Conservation (phyloP, 2,113 vertebrate species). For the Spheniscus mendiculus region DNA sequence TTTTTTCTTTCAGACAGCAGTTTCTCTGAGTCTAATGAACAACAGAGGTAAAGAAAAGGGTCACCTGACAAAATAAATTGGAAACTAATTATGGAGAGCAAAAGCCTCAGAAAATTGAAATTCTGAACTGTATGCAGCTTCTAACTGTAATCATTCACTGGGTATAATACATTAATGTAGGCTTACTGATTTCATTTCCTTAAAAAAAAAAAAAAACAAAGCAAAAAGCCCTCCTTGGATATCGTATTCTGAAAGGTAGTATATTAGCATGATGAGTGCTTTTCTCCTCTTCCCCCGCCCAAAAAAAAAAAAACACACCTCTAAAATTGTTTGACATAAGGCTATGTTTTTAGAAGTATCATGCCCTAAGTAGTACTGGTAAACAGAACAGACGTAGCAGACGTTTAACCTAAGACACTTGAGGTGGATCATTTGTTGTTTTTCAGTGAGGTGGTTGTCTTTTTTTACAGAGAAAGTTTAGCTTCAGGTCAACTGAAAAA, state of each 20-base stretch:
- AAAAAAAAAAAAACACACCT: not conserved
- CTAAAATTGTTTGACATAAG: not conserved
- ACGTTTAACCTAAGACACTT: not conserved
- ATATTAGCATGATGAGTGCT: not conserved
- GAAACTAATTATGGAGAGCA: slow-evolving; percentile 57
- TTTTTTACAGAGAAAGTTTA: not conserved
- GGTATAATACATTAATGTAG: slow-evolving; percentile 1
- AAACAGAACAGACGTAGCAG: not conserved
- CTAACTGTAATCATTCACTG: slow-evolving; percentile 31
- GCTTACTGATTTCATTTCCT: slow-evolving; percentile 45
- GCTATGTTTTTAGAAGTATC: not conserved
- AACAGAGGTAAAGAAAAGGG: slow-evolving; percentile 15
- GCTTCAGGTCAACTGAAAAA: not conserved
- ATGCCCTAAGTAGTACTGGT: not conserved
- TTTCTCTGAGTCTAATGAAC: not conserved
- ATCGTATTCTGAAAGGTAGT: not conserved
- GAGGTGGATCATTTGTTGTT: not conserved
- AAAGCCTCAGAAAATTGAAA: slow-evolving; percentile 50
- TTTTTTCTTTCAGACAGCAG: not conserved
- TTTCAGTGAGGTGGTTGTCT: not conserved
- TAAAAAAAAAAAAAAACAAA: not conserved
- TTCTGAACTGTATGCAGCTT: slow-evolving; percentile 10
- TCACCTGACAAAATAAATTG: slow-evolving; percentile 46
- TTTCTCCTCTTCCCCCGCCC: not conserved
- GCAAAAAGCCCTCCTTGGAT: not conserved